phyloP scores from a whole-genome alignment of 2,888 invertebrate species.

The Serripes groenlandicus region DNA sequence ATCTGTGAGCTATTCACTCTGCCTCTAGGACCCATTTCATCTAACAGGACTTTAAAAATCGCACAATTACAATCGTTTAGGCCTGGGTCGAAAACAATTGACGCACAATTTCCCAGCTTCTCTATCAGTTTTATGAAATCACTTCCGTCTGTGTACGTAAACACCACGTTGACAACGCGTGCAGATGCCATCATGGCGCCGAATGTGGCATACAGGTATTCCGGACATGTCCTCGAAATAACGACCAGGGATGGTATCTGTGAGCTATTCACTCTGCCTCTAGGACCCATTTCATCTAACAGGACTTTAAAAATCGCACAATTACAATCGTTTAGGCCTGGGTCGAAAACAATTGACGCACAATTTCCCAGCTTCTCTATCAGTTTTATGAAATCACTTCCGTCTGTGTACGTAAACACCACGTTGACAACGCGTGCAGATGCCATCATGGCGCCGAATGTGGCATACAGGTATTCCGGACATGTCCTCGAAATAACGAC shows the following conservation, averaged over 20 bases:
- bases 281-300: neutral
- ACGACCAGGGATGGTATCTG: conserved; percentile 27
- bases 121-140: no score
- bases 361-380: conserved; percentile 44
- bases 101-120: no score
- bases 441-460: conserved; percentile 43
- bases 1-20: no score
- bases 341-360: conserved; percentile 35
- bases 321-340: conserved; percentile 16
- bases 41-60: no score
- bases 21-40: no score
- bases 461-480: conserved; percentile 45
- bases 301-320: conserved; percentile 35
- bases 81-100: no score
- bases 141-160: no score
- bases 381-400: conserved; percentile 45
- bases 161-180: no score
- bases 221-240: no score
- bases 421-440: conserved; percentile 30
- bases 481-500: conserved; percentile 31
- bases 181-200: no score
- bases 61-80: no score
- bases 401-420: conserved; percentile 51
- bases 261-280: conserved; percentile 17
- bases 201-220: no score